Percentiles rank a stretch among this genome's conserved stretches.
Evolutionary conservation across 2,113 vertebrate species (phyloP).

Genomic region (Spea bombifrons): DNA sequence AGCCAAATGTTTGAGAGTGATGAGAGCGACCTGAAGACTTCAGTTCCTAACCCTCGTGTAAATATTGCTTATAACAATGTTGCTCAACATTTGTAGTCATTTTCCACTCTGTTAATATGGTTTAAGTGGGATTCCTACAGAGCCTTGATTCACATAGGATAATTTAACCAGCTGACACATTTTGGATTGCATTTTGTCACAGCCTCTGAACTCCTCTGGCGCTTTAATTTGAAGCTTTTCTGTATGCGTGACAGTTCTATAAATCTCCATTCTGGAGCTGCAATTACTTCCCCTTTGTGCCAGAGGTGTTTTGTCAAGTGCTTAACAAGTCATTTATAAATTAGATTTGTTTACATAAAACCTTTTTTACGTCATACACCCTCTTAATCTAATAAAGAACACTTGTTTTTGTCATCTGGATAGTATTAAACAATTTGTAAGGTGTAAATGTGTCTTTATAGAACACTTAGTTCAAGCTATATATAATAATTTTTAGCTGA

Average conservation of each 20-base stretch:
- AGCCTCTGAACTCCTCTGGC: conserved; percentile 26
- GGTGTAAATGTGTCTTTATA: background rate
- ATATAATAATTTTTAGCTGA: background rate
- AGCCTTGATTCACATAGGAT: conserved; percentile 31
- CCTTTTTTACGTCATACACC: background rate
- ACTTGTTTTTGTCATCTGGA: background rate
- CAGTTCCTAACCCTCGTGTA: too few species aligned
- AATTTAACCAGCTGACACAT: conserved; percentile 39
- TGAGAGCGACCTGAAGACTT: too few species aligned
- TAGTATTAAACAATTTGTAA: background rate
- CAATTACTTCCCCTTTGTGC: conserved; percentile 30
- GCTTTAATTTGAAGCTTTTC: conserved; percentile 41
- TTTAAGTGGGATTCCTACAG: conserved; percentile 23
- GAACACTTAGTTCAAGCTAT: background rate
- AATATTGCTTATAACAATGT: background rate
- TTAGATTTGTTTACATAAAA: conserved; percentile 34
- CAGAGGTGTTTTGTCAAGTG: conserved; percentile 34
- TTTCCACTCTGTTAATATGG: conserved; percentile 22
- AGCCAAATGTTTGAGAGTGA: too few species aligned
- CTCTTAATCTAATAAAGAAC: conserved; percentile 13
- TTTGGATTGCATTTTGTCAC: conserved; percentile 40
- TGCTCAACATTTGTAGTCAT: conserved; percentile 19
- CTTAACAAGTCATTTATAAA: conserved; percentile 29
- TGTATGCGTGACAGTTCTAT: conserved; percentile 38
- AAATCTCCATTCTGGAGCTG: conserved; percentile 38